Conservation (phyloP, 2,113 vertebrate genomes). For the Oreotrochilus melanogaster region DNA sequence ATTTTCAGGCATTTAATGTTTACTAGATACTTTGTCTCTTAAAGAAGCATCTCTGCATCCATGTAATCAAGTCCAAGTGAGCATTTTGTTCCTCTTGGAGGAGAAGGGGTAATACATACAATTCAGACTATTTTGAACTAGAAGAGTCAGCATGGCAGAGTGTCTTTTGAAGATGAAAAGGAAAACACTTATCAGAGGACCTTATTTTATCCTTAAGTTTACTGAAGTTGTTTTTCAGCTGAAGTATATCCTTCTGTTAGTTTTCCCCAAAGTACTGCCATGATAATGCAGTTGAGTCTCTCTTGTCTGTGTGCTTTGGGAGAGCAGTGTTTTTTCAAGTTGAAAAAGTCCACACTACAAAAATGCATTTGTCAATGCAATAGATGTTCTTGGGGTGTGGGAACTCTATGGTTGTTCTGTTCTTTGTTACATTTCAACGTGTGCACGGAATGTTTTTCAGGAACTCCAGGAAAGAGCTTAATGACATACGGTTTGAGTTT, state of each 20-base stretch:
- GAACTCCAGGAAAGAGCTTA: slow-evolving; percentile 96
- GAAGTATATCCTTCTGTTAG: background rate
- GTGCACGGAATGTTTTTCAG: slow-evolving; percentile 78
- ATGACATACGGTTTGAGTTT: slow-evolving; percentile 98
- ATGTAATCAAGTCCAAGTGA: background rate
- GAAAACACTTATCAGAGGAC: background rate
- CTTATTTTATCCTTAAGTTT: background rate
- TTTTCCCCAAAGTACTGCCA: background rate
- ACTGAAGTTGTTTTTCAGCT: background rate
- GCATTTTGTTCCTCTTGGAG: background rate
- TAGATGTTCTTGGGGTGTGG: background rate
- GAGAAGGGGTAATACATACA: accelerated
- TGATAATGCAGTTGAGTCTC: background rate
- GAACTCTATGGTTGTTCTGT: background rate
- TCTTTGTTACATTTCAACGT: slow-evolving; percentile 67
- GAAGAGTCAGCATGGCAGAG: background rate
- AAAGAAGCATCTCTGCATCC: background rate
- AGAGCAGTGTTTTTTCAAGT: background rate
- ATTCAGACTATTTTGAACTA: background rate
- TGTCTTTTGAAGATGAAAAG: background rate
- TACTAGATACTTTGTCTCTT: background rate
- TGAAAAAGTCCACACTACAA: background rate
- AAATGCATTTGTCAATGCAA: background rate
- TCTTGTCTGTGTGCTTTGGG: background rate
- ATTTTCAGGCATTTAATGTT: background rate